phyloP scores from a whole-genome alignment of 2,113 vertebrate species.

The Sinocyclocheilus grahami region DNA sequence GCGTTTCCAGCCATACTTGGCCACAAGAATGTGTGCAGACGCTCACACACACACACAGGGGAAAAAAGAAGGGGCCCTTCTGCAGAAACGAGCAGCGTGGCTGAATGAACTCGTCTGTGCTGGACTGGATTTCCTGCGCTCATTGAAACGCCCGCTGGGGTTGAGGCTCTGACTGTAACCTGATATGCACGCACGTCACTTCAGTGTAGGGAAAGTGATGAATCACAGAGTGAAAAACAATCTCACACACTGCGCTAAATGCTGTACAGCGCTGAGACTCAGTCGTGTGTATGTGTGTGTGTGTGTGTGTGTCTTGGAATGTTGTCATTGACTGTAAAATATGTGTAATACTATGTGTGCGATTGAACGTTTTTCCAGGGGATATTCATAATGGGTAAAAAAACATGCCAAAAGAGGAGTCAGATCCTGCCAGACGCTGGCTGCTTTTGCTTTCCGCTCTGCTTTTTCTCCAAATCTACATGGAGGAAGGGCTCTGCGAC shows the following conservation, averaged over 20 bases:
- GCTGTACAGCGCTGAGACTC: neutral
- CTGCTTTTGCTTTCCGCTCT: conserved; percentile 69
- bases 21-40: neutral
- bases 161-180: conserved; percentile 11
- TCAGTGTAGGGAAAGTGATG: conserved; percentile 45
- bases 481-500: conserved; percentile 61
- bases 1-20: conserved; percentile 16
- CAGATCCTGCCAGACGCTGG: conserved; percentile 67
- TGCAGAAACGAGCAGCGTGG: neutral
- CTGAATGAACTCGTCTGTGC: conserved; percentile 15
- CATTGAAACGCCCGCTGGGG: neutral
- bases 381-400: neutral
- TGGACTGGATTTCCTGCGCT: conserved; percentile 22
- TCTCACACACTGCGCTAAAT: neutral
- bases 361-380: neutral
- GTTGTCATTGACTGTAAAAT: conserved; percentile 16
- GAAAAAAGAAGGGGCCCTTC: neutral
- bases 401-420: conserved; percentile 53
- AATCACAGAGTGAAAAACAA: conserved; percentile 39
- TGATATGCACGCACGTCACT: conserved; percentile 22
- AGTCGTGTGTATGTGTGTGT: neutral
- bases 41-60: neutral
- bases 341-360: neutral
- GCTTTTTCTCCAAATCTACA: conserved; percentile 76
- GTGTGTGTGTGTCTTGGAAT: conserved; percentile 37